Evolutionary conservation across 2,797 vertebrate genomes (phyloP).

Genomic region (Phyllotis vaccarum): DNA sequence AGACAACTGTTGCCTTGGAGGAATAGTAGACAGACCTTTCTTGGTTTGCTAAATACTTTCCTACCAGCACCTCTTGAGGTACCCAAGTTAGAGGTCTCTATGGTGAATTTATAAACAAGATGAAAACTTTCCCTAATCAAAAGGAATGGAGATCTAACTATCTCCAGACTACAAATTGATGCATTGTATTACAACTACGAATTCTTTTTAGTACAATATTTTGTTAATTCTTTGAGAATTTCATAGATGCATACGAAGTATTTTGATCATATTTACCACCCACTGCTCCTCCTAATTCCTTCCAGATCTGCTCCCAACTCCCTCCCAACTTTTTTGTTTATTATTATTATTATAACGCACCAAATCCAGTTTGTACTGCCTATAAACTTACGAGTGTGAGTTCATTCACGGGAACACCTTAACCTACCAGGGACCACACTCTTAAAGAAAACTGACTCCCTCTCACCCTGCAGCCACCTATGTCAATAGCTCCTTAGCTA

Average conservation of each 20-base stretch:
- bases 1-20: neutral
- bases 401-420: neutral
- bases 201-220: neutral
- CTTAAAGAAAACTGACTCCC: neutral
- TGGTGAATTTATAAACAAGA: neutral
- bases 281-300: neutral
- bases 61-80: neutral
- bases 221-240: neutral
- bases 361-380: neutral
- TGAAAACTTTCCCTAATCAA: neutral
- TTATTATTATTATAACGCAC: neutral
- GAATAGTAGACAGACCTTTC: neutral
- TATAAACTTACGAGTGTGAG: neutral
- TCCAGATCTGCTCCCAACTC: neutral
- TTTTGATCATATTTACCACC: neutral
- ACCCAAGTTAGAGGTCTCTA: constrained; percentile 16
- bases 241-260: neutral
- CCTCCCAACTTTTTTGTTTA: neutral
- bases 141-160: neutral
- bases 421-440: neutral
- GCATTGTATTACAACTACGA: neutral
- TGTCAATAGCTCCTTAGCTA: neutral
- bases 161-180: neutral
- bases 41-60: neutral
- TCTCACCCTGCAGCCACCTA: neutral